Percentiles rank a stretch among this genome's conserved stretches.
Evolutionary conservation across 2,888 invertebrate genomes (phyloP).

Genomic region (Zele albiditarsus): DNA sequence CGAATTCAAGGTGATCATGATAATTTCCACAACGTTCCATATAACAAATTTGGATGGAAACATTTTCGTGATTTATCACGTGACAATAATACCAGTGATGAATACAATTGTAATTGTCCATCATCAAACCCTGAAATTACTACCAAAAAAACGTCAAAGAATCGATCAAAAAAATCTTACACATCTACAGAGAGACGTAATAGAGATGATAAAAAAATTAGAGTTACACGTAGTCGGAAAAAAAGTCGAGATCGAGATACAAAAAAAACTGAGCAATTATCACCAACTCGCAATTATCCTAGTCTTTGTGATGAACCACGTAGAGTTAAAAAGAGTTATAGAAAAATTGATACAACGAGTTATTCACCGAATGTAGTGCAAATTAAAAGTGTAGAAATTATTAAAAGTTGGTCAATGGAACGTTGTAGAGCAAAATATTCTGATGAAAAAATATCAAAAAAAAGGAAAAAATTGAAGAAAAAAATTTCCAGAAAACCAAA

Average conservation of each 20-base stretch:
- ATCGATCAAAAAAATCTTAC: background rate
- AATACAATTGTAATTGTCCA: constrained; percentile 20
- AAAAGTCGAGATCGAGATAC: background rate
- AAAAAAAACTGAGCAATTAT: background rate
- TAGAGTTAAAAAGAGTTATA: constrained; percentile 40
- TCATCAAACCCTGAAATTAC: background rate
- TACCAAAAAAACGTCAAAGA: background rate
- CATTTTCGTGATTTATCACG: constrained; percentile 1
- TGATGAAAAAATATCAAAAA: no score
- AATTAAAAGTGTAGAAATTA: constrained; percentile 50
- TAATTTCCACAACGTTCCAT: background rate
- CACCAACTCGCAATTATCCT: background rate
- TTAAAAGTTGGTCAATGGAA: constrained; percentile 46
- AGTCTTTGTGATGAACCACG: constrained; percentile 33
- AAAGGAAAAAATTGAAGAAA: background rate
- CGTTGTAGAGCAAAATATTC: constrained; percentile 18
- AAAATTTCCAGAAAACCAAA: constrained; percentile 15
- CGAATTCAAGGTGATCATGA: background rate
- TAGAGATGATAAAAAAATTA: background rate
- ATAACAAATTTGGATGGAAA: constrained; percentile 2
- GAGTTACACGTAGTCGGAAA: background rate
- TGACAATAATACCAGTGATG: background rate
- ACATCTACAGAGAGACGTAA: background rate
- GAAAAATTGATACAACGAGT: constrained; percentile 39
- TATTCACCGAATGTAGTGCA: constrained; percentile 40